Conservation (phyloP, 2,113 vertebrate genomes). For the Oreochromis niloticus region DNA sequence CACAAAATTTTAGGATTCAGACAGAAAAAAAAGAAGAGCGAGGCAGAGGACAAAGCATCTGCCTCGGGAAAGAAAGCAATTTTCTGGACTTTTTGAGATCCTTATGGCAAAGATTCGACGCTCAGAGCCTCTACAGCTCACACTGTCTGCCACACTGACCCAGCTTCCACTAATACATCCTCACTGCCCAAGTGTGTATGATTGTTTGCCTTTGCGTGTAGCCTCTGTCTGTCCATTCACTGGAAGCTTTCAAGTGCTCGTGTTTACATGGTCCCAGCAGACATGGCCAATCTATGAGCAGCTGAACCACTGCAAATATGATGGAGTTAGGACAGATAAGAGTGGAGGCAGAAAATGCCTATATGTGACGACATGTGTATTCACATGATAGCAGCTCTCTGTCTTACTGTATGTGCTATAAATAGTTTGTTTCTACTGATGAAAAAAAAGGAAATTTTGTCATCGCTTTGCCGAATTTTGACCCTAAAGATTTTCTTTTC, state of each 20-base stretch:
- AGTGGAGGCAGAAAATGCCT: background rate
- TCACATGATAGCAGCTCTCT: background rate
- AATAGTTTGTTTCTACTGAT: slow-evolving; percentile 40
- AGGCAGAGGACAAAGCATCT: background rate
- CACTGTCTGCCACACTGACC: slow-evolving; percentile 46
- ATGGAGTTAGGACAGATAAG: slow-evolving; percentile 3
- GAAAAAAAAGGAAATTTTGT: background rate
- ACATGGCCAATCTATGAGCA: slow-evolving; percentile 5
- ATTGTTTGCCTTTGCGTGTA: background rate
- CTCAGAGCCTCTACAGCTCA: background rate
- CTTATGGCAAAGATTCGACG: background rate
- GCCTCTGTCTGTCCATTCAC: slow-evolving; percentile 10
- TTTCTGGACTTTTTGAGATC: background rate
- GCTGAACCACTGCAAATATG: slow-evolving; percentile 22
- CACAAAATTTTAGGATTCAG: background rate
- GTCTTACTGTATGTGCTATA: background rate
- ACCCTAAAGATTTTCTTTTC: background rate
- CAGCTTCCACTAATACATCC: background rate
- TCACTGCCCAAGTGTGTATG: background rate
- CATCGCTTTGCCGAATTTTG: background rate
- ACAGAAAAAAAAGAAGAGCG: background rate
- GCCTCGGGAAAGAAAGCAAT: background rate
- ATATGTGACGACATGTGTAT: background rate
- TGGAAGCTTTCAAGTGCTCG: background rate
- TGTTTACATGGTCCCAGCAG: slow-evolving; percentile 20